These are phyloP conservation scores for Creontiades dilutus DNA, from an alignment of 2,888 invertebrate species.

Conservation along the genomic window DNA sequence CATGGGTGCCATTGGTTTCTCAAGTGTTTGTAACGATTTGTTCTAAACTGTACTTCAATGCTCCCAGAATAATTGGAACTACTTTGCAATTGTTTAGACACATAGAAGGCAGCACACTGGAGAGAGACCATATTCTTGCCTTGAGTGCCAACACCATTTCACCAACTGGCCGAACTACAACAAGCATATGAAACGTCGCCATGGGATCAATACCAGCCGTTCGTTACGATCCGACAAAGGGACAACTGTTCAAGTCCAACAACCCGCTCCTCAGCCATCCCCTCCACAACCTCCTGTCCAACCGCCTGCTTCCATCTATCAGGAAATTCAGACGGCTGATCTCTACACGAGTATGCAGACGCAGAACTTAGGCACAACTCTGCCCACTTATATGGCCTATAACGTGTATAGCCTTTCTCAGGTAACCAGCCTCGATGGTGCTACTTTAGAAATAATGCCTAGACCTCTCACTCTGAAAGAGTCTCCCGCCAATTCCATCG, in stretches of 20 bases:
- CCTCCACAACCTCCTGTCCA: slow-evolving; percentile 63
- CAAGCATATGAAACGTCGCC: slow-evolving; percentile 89
- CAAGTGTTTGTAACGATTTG: no score
- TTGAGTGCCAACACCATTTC: slow-evolving; percentile 86
- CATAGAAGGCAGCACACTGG: slow-evolving; percentile 85
- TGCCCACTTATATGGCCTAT: slow-evolving; percentile 71
- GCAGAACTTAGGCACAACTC: background rate
- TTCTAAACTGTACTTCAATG: background rate
- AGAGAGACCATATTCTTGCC: slow-evolving; percentile 86
- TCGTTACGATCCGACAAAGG: slow-evolving; percentile 67
- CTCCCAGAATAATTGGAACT: background rate
- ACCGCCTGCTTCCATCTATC: slow-evolving; percentile 17
- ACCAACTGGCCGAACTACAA: slow-evolving; percentile 92
- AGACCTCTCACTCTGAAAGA: slow-evolving; percentile 58
- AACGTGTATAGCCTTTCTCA: slow-evolving; percentile 72
- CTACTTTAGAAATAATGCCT: slow-evolving; percentile 63
- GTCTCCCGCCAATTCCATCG: background rate
- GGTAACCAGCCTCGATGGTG: slow-evolving; percentile 54
- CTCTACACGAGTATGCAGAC: slow-evolving; percentile 56
- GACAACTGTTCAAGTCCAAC: background rate
- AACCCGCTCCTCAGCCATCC: slow-evolving; percentile 41
- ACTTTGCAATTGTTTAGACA: slow-evolving; percentile 78
- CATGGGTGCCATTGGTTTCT: no score
- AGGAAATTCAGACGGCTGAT: slow-evolving; percentile 64
- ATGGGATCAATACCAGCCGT: slow-evolving; percentile 78